A percentile compares a stretch with the other conserved stretches of the same genome.
These are phyloP conservation scores for Astreopora myriophthalma DNA, from an alignment of 64 coral and sea anemone genomes.

Conservation along the genomic window DNA sequence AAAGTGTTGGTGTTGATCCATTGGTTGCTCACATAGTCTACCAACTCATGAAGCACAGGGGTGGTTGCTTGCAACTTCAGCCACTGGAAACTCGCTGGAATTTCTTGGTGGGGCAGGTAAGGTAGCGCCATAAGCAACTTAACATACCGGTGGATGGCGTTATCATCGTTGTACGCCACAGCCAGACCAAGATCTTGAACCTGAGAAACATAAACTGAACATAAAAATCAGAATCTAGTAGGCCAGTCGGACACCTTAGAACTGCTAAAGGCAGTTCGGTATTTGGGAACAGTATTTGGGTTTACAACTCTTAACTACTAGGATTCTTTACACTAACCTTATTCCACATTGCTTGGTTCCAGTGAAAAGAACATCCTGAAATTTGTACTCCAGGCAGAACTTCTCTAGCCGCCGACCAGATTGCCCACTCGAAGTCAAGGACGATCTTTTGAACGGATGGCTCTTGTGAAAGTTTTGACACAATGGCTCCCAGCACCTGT, in stretches of 20 bases:
- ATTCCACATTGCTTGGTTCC: background rate
- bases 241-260: too few species aligned
- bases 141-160: background rate
- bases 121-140: slow-evolving; percentile 10
- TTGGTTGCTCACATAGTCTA: background rate
- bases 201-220: background rate
- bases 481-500: too few species aligned
- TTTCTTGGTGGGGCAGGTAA: slow-evolving; percentile 12
- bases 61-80: background rate
- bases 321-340: too few species aligned
- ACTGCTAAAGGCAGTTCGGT: too few species aligned
- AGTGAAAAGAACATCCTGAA: background rate
- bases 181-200: slow-evolving; percentile 17
- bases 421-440: too few species aligned
- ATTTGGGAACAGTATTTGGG: too few species aligned
- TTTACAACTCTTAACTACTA: too few species aligned
- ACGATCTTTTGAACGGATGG: too few species aligned
- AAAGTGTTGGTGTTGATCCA: slow-evolving; percentile 20
- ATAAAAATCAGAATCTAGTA: background rate
- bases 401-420: too few species aligned
- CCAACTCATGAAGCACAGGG: background rate
- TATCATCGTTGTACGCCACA: slow-evolving; percentile 1
- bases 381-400: background rate
- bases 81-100: background rate
- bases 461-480: too few species aligned